Evolutionary conservation across 2,888 invertebrate species (phyloP).

Genomic region (Coenonympha arcania): DNA sequence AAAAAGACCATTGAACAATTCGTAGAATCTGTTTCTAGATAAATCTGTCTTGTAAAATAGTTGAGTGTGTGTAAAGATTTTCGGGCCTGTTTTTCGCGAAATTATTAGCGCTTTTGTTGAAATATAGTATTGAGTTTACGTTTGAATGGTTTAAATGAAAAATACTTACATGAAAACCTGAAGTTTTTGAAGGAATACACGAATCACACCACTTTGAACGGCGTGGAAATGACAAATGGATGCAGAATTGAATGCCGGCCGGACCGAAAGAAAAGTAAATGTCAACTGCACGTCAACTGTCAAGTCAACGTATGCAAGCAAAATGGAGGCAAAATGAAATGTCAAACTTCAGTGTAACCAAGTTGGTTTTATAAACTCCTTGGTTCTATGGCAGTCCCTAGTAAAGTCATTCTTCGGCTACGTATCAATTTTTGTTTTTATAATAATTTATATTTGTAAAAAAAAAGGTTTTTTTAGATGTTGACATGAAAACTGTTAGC

Average conservation of each 20-base stretch:
- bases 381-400: too few relatives aligned
- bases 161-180: slow-evolving; percentile 24
- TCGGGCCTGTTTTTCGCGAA: not conserved
- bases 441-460: too few relatives aligned
- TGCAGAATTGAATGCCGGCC: slow-evolving; percentile 1
- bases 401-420: too few relatives aligned
- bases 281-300: too few relatives aligned
- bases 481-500: too few relatives aligned
- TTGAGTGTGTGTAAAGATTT: not conserved
- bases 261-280: too few relatives aligned
- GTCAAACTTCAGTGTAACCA: not conserved
- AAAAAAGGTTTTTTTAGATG: too few relatives aligned
- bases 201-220: slow-evolving; percentile 18
- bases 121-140: too few relatives aligned
- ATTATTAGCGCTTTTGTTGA: not conserved
- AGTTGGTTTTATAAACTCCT: too few relatives aligned
- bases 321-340: too few relatives aligned
- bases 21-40: not conserved
- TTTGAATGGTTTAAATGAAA: not conserved
- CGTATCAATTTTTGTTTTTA: too few relatives aligned
- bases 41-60: not conserved
- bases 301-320: not conserved
- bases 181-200: slow-evolving; percentile 13
- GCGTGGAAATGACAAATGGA: slow-evolving; percentile 29
- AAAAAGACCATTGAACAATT: not conserved